Evolutionary conservation across 2,888 invertebrate genomes (phyloP), one percentile per base, ranked within the genome.

Genomic region (Lacanobia oleracea): DNA sequence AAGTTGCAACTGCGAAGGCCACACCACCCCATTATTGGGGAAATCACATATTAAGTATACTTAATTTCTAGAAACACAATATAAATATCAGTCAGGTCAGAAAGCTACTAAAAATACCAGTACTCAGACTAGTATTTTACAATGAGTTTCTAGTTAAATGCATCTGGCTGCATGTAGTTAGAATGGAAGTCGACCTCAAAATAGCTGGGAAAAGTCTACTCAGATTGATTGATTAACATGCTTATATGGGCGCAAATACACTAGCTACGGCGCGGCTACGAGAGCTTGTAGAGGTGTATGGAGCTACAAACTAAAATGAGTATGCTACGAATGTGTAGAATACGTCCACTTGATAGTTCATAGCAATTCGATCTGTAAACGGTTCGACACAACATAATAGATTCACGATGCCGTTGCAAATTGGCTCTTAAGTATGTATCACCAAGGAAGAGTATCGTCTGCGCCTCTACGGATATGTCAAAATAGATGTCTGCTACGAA

Each of bases 401-500:
- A 37, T 14, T 40, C 2, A 21, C 7, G n/a, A 16, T 21, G 27
- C 5, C 2, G 16, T 5, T 33, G n/a, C 21, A 5, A 40, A 23
- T 37, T 56, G 16, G 6, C n/a, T 33, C 10, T 16, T 70, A 40
- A 9, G 21, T 21, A 53, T 40, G 8, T 48, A 48, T 4, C 16
- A 18, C 12, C 16, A n/a, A 43, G 40, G 14, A 43, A 59, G 1
- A 5, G 48, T 51, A 33, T 33, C 21, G 7, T 37, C 16, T 73
- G 9, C 37, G 10, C 21, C 4, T 45, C n/a, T 63, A 12, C 23
- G 10, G 40, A 40, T 48, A 16, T 64, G 37, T n/a, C 4, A 45
- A 16, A 14, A 16, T 45, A 18, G 45, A 48, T 43, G 7, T 12
- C 8, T 56, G 71, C 51, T 77, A 78, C 45, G 72, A 57, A 71